These are phyloP conservation scores for Hirtodrosophila duncani DNA, from an alignment of 2,888 invertebrate species.

Conservation along the genomic window DNA sequence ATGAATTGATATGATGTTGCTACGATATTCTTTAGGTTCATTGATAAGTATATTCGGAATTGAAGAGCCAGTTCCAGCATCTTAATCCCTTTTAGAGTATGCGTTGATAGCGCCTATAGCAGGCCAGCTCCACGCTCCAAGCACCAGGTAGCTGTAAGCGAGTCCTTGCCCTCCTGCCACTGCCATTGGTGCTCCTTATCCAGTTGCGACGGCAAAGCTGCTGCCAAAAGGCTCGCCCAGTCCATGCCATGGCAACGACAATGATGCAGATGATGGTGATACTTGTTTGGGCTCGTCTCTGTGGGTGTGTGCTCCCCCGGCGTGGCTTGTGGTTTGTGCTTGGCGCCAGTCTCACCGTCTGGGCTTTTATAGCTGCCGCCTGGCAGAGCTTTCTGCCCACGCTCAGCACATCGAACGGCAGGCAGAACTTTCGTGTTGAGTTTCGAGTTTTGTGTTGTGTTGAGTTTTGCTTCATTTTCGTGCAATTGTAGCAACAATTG, in stretches of 20 bases:
- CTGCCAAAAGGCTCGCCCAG: slow-evolving; percentile 51
- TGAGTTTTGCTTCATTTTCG: slow-evolving; percentile 26
- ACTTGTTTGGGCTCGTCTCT: slow-evolving; percentile 8
- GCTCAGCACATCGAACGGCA: slow-evolving; percentile 11
- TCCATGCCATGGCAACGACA: slow-evolving; percentile 42
- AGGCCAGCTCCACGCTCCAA: slow-evolving; percentile 48
- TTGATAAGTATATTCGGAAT: slow-evolving; percentile 22
- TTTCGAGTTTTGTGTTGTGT: slow-evolving; percentile 47
- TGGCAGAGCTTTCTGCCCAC: slow-evolving; percentile 36
- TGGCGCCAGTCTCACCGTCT: slow-evolving; percentile 53
- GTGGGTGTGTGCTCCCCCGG: slow-evolving; percentile 37
- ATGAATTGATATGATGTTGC: slow-evolving; percentile 69
- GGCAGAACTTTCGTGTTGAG: slow-evolving; percentile 52
- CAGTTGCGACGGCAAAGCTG: slow-evolving; percentile 57
- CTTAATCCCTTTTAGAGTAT: slow-evolving; percentile 25
- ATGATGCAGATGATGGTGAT: slow-evolving; percentile 2
- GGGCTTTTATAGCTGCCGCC: slow-evolving; percentile 62
- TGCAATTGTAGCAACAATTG: slow-evolving; percentile 55
- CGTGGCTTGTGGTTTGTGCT: slow-evolving; percentile 57
- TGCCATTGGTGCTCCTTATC: slow-evolving; percentile 6
- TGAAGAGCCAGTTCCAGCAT: slow-evolving; percentile 13
- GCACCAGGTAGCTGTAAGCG: slow-evolving; percentile 40
- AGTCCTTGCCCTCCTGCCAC: slow-evolving; percentile 3
- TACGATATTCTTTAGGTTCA: slow-evolving; percentile 69
- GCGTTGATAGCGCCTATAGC: slow-evolving; percentile 41